These are phyloP conservation scores for Lacerta agilis DNA, from an alignment of 2,797 vertebrate species.

Conservation along the genomic window DNA sequence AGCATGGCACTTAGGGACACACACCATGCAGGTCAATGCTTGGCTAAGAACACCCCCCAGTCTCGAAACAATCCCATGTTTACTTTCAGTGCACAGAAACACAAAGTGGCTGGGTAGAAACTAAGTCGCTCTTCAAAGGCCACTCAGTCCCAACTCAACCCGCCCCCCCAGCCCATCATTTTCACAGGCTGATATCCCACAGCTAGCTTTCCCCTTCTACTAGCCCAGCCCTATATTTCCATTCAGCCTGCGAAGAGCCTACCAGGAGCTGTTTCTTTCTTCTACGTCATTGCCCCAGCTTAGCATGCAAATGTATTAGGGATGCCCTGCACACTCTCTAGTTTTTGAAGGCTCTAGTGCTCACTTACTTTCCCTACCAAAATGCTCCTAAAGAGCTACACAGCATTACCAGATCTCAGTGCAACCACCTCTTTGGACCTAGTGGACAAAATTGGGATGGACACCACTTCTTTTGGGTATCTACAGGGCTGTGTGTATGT, in stretches of 20 bases:
- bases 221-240: not conserved
- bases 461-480: not conserved
- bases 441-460: not conserved
- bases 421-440: not conserved
- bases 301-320: not conserved
- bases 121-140: not conserved
- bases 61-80: slow-evolving; percentile 32
- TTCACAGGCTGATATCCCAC: not conserved
- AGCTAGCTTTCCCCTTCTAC: not conserved
- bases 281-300: not conserved
- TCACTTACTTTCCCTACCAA: not conserved
- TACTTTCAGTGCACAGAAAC: slow-evolving; percentile 33
- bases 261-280: not conserved
- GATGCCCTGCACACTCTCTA: not conserved
- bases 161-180: not conserved
- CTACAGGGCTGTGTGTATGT: not conserved
- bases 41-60: slow-evolving; percentile 26
- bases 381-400: not conserved
- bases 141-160: slow-evolving; percentile 1
- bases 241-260: slow-evolving; percentile 1
- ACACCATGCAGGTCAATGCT: slow-evolving; percentile 35
- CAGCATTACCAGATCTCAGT: not conserved
- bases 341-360: not conserved
- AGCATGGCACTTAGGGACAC: slow-evolving; percentile 46
- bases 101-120: slow-evolving; percentile 20